Evolutionary conservation across 2,888 invertebrate species (phyloP).

Genomic region (Linnaemya tessellans): DNA sequence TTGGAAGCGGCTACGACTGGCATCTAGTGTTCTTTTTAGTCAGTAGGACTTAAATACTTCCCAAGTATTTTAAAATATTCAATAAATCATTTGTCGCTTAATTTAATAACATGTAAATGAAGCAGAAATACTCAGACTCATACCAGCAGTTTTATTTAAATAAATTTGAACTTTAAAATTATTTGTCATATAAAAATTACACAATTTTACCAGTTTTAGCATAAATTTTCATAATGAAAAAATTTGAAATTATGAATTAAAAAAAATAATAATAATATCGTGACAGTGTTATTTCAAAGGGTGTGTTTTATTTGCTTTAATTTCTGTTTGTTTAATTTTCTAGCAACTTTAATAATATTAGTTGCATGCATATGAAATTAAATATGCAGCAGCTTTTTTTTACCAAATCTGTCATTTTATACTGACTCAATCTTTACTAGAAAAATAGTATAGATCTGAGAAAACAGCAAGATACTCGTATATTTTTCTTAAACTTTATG

Average conservation of each 20-base stretch:
- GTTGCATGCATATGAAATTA: background rate
- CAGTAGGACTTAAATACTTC: no score
- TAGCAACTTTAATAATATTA: no score
- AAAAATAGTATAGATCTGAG: background rate
- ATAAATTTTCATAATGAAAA: constrained; percentile 35
- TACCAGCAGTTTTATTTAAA: background rate
- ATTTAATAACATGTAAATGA: background rate
- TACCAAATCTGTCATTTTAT: background rate
- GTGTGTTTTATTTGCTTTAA: constrained; percentile 54
- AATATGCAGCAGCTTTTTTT: constrained; percentile 39
- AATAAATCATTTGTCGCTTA: background rate
- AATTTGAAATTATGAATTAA: constrained; percentile 27
- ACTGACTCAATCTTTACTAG: constrained; percentile 5
- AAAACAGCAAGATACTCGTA: no score
- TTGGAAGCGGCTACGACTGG: no score
- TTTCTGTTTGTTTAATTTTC: background rate
- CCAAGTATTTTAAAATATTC: no score
- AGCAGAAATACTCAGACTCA: background rate
- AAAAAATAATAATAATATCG: constrained; percentile 35
- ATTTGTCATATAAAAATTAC: constrained; percentile 42
- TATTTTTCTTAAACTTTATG: background rate
- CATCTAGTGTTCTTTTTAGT: no score
- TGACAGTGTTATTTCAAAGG: constrained; percentile 50
- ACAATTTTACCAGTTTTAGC: constrained; percentile 30
- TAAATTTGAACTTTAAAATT: constrained; percentile 26